Conservation (phyloP, 1,140 invertebrate species). For the Lasioglossum albipes region DNA sequence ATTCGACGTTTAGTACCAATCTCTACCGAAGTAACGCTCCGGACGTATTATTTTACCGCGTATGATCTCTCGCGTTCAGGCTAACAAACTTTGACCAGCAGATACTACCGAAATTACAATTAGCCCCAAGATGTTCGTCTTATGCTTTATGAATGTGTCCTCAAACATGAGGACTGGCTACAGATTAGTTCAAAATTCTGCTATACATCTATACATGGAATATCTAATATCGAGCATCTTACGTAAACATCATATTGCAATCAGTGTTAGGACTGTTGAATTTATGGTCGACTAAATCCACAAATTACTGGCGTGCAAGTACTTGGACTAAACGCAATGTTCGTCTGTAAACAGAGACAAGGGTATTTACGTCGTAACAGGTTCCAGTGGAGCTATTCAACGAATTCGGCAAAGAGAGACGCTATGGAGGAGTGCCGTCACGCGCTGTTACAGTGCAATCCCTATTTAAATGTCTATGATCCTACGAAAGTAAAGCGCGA, state of each 20-base stretch:
- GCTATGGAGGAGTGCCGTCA: neutral
- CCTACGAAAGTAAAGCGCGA: too few relatives aligned
- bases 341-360: conserved; percentile 21
- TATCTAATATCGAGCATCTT: conserved; percentile 27
- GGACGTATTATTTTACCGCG: too few relatives aligned
- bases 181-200: conserved; percentile 23
- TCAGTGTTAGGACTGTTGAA: conserved; percentile 43
- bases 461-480: neutral
- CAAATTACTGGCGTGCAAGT: conserved; percentile 43
- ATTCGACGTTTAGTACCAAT: neutral
- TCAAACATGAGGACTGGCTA: neutral
- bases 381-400: neutral
- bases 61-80: too few relatives aligned
- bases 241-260: conserved; percentile 46
- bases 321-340: conserved; percentile 24
- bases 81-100: too few relatives aligned
- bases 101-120: neutral
- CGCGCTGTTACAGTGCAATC: too few relatives aligned
- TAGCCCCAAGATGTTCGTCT: neutral
- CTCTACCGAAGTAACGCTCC: too few relatives aligned
- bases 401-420: neutral
- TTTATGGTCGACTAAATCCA: conserved; percentile 41
- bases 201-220: neutral
- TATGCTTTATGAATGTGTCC: neutral
- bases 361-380: conserved; percentile 2